Evolutionary conservation across 2,797 vertebrate species (phyloP).

Genomic region (Crocidura indochinensis): DNA sequence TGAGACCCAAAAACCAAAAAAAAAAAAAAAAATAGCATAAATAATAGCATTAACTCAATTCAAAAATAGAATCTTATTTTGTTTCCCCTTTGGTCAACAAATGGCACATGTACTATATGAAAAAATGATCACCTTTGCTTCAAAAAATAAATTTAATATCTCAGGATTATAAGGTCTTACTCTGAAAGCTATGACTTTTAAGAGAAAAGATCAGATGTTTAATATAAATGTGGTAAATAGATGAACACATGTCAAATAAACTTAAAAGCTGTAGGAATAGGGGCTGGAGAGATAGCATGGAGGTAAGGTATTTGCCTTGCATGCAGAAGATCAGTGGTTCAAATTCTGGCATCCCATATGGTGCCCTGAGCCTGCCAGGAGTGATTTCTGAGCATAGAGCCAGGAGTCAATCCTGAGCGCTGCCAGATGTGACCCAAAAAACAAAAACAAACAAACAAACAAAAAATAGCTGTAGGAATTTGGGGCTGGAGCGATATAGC

Average conservation of each 20-base stretch:
- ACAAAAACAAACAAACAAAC: neutral
- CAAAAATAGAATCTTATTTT: constrained; percentile 54
- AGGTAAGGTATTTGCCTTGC: too few species aligned
- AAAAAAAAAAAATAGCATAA: too few species aligned
- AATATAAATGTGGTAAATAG: neutral
- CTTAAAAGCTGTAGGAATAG: neutral
- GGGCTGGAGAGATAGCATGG: neutral
- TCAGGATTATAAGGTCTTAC: constrained; percentile 52
- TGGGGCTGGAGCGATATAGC: too few species aligned
- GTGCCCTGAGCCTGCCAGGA: too few species aligned
- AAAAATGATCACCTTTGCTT: neutral
- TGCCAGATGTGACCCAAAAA: too few species aligned
- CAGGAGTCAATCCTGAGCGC: too few species aligned
- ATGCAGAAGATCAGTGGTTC: too few species aligned
- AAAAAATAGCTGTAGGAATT: neutral
- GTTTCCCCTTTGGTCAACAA: constrained; percentile 46
- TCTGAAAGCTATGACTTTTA: constrained; percentile 31
- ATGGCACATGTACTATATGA: constrained; percentile 20
- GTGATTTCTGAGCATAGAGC: too few species aligned
- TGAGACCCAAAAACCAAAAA: too few species aligned
- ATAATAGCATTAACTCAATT: constrained; percentile 33
- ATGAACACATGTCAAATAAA: constrained; percentile 11
- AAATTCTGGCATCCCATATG: too few species aligned
- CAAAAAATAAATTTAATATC: constrained; percentile 9
- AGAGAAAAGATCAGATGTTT: constrained; percentile 48